Base-by-base conservation (phyloP, 2,797 vertebrate genomes). In the Sebastes matsubarae region DNA sequence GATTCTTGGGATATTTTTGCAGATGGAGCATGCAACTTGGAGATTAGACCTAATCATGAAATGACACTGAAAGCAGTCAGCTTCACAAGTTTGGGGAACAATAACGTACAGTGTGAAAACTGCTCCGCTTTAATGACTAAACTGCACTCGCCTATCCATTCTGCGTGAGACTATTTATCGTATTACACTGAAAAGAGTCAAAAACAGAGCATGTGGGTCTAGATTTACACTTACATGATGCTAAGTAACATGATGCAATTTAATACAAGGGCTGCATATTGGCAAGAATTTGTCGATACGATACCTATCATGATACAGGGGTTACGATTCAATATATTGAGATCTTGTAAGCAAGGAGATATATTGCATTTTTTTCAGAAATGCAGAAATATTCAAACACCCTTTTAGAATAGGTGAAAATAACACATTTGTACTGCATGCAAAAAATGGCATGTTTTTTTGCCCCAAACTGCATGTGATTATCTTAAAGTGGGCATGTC, bases 1-100 rank as follows among this genome's bases (percentile, higher is more conserved):
- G 50, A 81, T 72, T 77, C 34, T 70, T 64, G 3, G 10, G 67
- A 83, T 84, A 72, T 72, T 81, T 27, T 72, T 73, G 52, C 24
- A 0, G 64, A 79, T 77, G 65, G 30, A 82, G 34, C 68, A 72
- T 64, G 42, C 54, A 68, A 65, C 67, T 32, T 66, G 11, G 25
- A 81, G 75, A 89, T 88, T 67, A 77, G 64, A 52, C 16, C 1
- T 32, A 36, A 13, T 80, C 34, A 70, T 25, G 24, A 22, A 71
- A 74, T 69, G 14, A 65, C 52, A 87, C 3, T 13, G 65, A 66
- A 85, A 34, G 22, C 29, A 34, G 9, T 60, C 27, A 59, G 8
- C 52, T 77, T 70, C 32, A 72, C 16, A 75, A 58, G 25, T 67
- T 24, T 32, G 7, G n/a, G n/a, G 22, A 75, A 65, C 30, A 68